Percentiles rank a stretch among this genome's conserved stretches.
Evolutionary conservation across 2,888 invertebrate genomes (phyloP).

Genomic region (Choreutis nemorana): DNA sequence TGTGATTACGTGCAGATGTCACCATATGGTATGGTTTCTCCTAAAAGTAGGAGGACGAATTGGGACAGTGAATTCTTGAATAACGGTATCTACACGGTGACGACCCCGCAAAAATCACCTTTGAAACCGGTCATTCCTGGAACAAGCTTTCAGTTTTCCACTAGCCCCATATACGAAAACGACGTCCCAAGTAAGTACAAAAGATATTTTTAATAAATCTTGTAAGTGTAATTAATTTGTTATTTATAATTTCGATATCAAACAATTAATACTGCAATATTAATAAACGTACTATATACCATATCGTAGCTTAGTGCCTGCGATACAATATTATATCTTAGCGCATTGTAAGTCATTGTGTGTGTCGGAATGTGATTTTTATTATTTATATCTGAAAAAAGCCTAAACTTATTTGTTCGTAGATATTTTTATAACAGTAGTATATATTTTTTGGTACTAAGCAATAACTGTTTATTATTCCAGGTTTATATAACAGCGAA

Average conservation of each 20-base stretch:
- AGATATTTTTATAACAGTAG: no score
- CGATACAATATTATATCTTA: no score
- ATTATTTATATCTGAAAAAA: no score
- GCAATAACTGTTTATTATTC: slow-evolving; percentile 3
- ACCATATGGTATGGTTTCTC: slow-evolving; percentile 49
- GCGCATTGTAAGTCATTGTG: no score
- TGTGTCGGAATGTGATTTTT: no score
- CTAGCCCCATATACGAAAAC: slow-evolving; percentile 55
- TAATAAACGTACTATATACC: not conserved
- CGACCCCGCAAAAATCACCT: slow-evolving; percentile 53
- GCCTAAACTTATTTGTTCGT: no score
- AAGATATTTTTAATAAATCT: not conserved
- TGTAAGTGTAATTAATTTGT: not conserved
- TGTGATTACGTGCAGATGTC: slow-evolving; percentile 58
- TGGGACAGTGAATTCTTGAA: slow-evolving; percentile 52
- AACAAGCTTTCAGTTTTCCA: slow-evolving; percentile 54
- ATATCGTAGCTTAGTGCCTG: no score
- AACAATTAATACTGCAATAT: no score
- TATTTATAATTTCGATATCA: no score
- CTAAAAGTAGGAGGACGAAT: slow-evolving; percentile 40
- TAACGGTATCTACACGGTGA: slow-evolving; percentile 53
- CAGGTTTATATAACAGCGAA: slow-evolving; percentile 47
- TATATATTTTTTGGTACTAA: not conserved
- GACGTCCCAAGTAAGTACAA: slow-evolving; percentile 41
- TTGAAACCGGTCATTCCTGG: slow-evolving; percentile 42